Evolutionary conservation across 2,888 invertebrate genomes (phyloP).

Genomic region (Metacarcinus magister): DNA sequence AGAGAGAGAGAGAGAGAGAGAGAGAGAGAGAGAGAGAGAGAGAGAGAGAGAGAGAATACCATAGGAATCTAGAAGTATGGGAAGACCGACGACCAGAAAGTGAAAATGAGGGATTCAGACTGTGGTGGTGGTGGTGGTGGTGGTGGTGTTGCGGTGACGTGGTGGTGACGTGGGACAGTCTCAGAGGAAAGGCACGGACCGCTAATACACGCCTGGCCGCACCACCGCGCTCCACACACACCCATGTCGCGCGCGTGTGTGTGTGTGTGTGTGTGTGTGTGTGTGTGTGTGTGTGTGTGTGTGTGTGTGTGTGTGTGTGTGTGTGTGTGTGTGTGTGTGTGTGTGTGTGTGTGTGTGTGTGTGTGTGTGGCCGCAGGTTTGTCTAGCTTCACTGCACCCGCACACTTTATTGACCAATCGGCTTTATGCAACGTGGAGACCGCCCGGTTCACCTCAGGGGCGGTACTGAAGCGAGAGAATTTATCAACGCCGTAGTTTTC

Average conservation of each 20-base stretch:
- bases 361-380: background rate
- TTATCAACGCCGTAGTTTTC: background rate
- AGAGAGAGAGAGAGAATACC: constrained; percentile 33
- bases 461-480: background rate
- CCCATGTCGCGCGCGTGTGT: no score
- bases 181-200: no score
- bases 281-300: no score
- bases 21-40: constrained; percentile 39
- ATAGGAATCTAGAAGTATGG: background rate
- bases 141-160: background rate
- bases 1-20: constrained; percentile 39
- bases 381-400: background rate
- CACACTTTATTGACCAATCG: constrained; percentile 22
- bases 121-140: background rate
- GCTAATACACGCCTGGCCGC: no score
- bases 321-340: no score
- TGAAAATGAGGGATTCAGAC: background rate
- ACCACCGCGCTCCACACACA: no score
- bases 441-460: background rate
- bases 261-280: no score
- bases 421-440: background rate
- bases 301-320: no score
- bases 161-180: no score
- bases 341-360: no score
- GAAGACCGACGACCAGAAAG: background rate